phyloP scores from a whole-genome alignment of 1,140 invertebrate genomes.

The Chlorops oryzae region DNA sequence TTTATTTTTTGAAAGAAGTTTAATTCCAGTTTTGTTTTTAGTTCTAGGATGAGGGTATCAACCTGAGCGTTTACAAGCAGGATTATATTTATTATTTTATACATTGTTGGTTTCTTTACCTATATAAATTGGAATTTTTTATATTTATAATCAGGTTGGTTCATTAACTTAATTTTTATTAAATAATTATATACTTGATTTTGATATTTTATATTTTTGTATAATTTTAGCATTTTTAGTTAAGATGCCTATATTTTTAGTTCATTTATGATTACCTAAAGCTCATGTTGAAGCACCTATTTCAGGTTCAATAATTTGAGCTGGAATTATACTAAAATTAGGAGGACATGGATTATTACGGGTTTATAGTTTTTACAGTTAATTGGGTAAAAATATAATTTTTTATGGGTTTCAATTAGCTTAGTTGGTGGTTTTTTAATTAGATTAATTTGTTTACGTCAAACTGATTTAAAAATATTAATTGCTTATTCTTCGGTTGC shows the following conservation, averaged over 20 bases:
- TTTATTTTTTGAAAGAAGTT: slow-evolving; percentile 59
- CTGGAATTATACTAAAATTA: no score
- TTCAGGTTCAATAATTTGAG: slow-evolving; percentile 64
- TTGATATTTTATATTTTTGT: slow-evolving; percentile 50
- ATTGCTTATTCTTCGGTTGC: no score
- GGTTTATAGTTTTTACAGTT: slow-evolving; percentile 44
- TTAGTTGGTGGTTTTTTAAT: no score
- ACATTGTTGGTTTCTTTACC: slow-evolving; percentile 57
- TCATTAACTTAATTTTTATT: slow-evolving; percentile 50
- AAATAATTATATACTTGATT: slow-evolving; percentile 48
- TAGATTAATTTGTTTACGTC: no score
- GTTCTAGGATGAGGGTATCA: slow-evolving; percentile 62
- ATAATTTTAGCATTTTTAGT: slow-evolving; percentile 58
- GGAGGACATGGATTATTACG: no score
- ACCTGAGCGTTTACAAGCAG: slow-evolving; percentile 56
- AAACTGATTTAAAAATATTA: no score
- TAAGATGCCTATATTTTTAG: slow-evolving; percentile 62
- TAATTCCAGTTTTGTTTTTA: slow-evolving; percentile 59
- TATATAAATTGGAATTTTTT: slow-evolving; percentile 54
- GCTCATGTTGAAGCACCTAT: slow-evolving; percentile 69
- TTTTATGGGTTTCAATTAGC: no score
- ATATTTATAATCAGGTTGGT: slow-evolving; percentile 46
- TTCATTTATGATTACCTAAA: slow-evolving; percentile 66
- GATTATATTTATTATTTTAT: no score
- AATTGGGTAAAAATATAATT: slow-evolving; percentile 41